phyloP scores from a whole-genome alignment of 2,113 vertebrate genomes.

The Anolis carolinensis region DNA sequence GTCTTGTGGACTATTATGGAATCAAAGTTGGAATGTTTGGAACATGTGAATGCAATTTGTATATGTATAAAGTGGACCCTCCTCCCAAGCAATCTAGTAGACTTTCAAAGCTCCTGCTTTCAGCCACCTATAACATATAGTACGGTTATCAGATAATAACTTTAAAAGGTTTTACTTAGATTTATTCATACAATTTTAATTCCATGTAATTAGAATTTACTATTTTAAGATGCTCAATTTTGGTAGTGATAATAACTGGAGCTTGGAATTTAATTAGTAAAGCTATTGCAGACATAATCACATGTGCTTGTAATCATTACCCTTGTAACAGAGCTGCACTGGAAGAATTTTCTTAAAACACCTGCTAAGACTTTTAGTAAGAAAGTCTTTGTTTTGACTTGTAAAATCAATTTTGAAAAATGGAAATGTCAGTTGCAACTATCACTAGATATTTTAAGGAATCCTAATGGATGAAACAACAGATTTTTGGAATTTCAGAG shows the following conservation, averaged over 20 bases:
- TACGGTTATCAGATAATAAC: constrained; percentile 22
- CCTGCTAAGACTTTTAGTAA: not conserved
- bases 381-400: not conserved
- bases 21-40: not conserved
- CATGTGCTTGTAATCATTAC: constrained; percentile 32
- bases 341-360: constrained; percentile 22
- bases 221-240: constrained; percentile 38
- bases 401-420: not conserved
- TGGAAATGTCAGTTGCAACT: constrained; percentile 23
- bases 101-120: constrained; percentile 12
- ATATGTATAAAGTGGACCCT: not conserved
- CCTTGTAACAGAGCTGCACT: not conserved
- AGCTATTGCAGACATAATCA: constrained; percentile 47
- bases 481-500: not conserved
- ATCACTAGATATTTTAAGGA: not conserved
- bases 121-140: constrained; percentile 19
- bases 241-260: constrained; percentile 29
- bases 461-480: not conserved
- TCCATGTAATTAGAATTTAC: constrained; percentile 16
- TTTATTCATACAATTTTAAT: constrained; percentile 42
- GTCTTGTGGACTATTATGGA: not conserved
- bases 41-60: not conserved
- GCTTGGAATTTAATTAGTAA: constrained; percentile 51
- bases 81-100: not conserved
- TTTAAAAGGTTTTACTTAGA: constrained; percentile 28